phyloP scores from a whole-genome alignment of 2,888 invertebrate genomes.

The Phengaris alcon region DNA sequence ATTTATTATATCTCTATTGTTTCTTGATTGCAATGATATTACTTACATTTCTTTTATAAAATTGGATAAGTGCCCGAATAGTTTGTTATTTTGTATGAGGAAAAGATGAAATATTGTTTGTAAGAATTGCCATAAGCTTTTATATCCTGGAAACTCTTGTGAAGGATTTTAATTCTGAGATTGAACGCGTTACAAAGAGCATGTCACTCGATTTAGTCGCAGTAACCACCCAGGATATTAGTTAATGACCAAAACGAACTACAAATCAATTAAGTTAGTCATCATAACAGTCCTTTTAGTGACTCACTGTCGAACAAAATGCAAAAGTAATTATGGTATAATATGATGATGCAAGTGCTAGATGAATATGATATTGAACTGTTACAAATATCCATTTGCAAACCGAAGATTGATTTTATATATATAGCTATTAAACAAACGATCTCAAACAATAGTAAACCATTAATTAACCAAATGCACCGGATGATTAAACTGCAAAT shows the following conservation, averaged over 20 bases:
- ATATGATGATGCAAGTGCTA: conserved; percentile 16
- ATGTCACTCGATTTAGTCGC: conserved; percentile 37
- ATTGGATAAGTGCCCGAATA: too few relatives aligned
- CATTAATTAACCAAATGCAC: not conserved
- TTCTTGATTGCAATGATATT: not conserved
- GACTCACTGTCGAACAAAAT: conserved; percentile 62
- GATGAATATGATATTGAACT: conserved; percentile 14
- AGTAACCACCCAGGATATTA: conserved; percentile 60
- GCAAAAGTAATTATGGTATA: conserved; percentile 35
- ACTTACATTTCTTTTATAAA: not conserved
- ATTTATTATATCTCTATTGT: not conserved
- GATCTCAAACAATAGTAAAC: not conserved
- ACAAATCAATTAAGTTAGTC: conserved; percentile 72
- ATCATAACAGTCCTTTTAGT: conserved; percentile 52
- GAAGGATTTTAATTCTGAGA: too few relatives aligned
- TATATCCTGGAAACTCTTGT: not conserved
- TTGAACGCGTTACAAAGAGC: not conserved
- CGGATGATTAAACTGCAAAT: not conserved
- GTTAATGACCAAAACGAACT: conserved; percentile 67
- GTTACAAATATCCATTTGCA: not conserved
- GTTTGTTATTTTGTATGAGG: too few relatives aligned
- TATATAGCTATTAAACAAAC: not conserved
- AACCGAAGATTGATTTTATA: not conserved
- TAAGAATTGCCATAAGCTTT: too few relatives aligned
- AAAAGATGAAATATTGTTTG: too few relatives aligned